Conservation (phyloP, 1,140 invertebrate genomes). For the Ridgeia piscesae region DNA sequence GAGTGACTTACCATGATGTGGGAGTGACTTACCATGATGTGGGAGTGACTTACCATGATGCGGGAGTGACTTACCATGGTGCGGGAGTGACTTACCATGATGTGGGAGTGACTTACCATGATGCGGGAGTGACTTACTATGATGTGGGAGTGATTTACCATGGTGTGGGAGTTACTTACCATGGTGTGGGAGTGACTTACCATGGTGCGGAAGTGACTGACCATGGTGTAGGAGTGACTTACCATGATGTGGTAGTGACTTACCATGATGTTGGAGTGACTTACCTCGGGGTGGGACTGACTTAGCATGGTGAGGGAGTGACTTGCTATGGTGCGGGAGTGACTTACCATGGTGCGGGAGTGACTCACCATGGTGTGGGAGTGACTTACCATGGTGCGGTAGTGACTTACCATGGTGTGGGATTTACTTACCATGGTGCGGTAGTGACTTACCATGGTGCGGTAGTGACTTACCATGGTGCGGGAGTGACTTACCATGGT, state of each 20-base stretch:
- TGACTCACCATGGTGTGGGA: slow-evolving; percentile 84
- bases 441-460: background rate
- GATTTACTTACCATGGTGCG: background rate
- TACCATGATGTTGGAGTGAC: background rate
- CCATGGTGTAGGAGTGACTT: slow-evolving; percentile 66
- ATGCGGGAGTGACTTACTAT: slow-evolving; percentile 69
- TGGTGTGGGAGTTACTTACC: slow-evolving; percentile 60
- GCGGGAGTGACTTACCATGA: slow-evolving; percentile 65
- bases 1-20: background rate
- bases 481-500: slow-evolving; percentile 76
- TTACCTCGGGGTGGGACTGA: background rate
- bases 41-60: background rate
- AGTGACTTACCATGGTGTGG: slow-evolving; percentile 96
- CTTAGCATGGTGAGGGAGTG: background rate
- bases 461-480: slow-evolving; percentile 76
- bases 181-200: slow-evolving; percentile 73
- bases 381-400: slow-evolving; percentile 85
- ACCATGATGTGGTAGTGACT: background rate
- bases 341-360: background rate
- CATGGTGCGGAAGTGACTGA: slow-evolving; percentile 99
- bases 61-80: slow-evolving; percentile 76
- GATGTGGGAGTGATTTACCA: slow-evolving; percentile 60
- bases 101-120: background rate
- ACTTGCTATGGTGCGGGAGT: background rate
- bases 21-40: too few relatives aligned